Conservation (phyloP, 2,888 invertebrate species). For the Fragum fragum region DNA sequence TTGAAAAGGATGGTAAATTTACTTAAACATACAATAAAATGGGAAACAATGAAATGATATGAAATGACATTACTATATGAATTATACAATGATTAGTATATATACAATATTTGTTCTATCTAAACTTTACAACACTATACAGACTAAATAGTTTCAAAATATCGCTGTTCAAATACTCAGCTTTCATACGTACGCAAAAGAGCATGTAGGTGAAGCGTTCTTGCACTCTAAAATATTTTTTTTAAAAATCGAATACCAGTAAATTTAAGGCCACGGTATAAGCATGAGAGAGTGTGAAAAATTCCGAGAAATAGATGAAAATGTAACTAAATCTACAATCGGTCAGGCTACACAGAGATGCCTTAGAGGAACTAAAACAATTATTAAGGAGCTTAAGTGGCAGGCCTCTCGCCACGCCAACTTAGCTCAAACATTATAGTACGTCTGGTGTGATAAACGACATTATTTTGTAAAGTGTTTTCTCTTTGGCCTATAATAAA, state of each 20-base stretch:
- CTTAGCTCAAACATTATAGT: too few relatives aligned
- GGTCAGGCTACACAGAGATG: too few relatives aligned
- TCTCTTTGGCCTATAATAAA: too few relatives aligned
- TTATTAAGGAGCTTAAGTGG: too few relatives aligned
- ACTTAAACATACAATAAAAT: background rate
- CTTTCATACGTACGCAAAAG: background rate
- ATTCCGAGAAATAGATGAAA: background rate
- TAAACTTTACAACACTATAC: background rate
- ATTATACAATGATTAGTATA: background rate
- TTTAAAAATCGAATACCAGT: background rate
- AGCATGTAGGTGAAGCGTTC: background rate
- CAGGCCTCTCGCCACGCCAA: too few relatives aligned
- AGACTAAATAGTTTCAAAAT: background rate
- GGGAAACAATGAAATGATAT: background rate
- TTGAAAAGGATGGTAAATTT: background rate
- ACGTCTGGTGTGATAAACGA: too few relatives aligned
- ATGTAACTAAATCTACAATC: too few relatives aligned
- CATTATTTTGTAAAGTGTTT: too few relatives aligned
- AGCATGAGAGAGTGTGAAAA: background rate
- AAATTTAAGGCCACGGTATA: background rate
- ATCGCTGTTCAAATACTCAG: background rate
- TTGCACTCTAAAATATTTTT: too few relatives aligned
- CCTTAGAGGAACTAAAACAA: too few relatives aligned
- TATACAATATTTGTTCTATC: conserved; percentile 1
- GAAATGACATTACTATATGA: background rate